Base-by-base conservation (phyloP, 1,140 invertebrate genomes). In the Tachypleus tridentatus region DNA sequence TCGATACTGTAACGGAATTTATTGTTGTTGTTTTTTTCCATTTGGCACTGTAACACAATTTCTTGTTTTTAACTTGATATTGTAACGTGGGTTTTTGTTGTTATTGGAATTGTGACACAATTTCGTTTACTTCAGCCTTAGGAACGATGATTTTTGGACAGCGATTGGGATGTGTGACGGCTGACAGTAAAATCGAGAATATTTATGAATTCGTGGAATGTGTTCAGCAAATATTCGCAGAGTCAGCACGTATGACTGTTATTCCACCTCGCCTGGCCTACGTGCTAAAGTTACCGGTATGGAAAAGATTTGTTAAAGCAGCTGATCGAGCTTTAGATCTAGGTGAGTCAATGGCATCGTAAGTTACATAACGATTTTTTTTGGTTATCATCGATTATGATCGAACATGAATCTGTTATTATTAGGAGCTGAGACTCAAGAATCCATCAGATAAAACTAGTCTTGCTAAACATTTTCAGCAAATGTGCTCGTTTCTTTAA, bases 201-300 rank as follows among this genome's bases (percentile, higher is more conserved):
- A 73, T 77, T 57, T 67, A 75, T 5, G 72, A 78, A 51, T 83
- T 91, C 69, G 81, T 87, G 0, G 70, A 77, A 47, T 81, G 79
- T 51, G 81, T 92, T 4, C 84, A 87, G 66, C 80, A 83, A 64
- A 85, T 93, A 58, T 92, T 93, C 75, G 74, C 83, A 68, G 83
- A 85, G 29, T 87, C 85, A 61, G 82, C 84, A 1, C 80, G 81
- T 60, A 76, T 94, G 64, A 83, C 85, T 62, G 76, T 84, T 7
- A 71, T 90, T 11, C 86, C 89, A 4, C 79, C 85, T 1, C 78
- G 80, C 58, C 72, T 86, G 52, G 88, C 87, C 8, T 80, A 82
- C 67, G 76, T 77, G 57, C 73, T 86, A 2, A 81, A 81, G 64
- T 72, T 91, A 52, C 81, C 83, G 5, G 79, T 82, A 9, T 94